Conservation (phyloP, 2,113 vertebrate species). For the Pterocles gutturalis region DNA sequence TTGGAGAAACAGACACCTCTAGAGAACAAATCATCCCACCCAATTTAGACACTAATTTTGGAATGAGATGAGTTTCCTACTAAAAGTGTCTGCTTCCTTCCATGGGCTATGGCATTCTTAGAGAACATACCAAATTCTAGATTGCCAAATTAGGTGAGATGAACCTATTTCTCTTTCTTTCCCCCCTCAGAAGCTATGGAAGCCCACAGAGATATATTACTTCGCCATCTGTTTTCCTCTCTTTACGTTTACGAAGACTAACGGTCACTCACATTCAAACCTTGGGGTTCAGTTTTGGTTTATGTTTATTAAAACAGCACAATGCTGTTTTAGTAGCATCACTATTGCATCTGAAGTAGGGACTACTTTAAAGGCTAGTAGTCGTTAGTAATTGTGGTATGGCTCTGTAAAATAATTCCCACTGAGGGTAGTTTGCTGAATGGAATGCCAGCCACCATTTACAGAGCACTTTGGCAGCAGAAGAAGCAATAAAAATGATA, state of each 20-base stretch:
- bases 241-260: constrained; percentile 13
- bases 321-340: not conserved
- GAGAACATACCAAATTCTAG: not conserved
- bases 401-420: constrained; percentile 17
- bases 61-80: not conserved
- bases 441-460: constrained; percentile 42
- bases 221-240: not conserved
- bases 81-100: not conserved
- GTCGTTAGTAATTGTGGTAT: constrained; percentile 26
- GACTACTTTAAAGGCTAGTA: not conserved
- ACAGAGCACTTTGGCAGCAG: constrained; percentile 61
- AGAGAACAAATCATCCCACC: not conserved
- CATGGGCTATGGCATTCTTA: not conserved
- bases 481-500: constrained; percentile 53
- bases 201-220: not conserved
- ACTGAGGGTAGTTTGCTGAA: constrained; percentile 37
- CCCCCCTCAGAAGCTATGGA: accelerated
- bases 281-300: not conserved
- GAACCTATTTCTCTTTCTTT: not conserved
- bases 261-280: not conserved
- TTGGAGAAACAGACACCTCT: not conserved
- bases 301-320: not conserved
- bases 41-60: not conserved
- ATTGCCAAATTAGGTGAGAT: not conserved
- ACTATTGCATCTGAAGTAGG: not conserved